Evolutionary conservation across 1,140 invertebrate species (phyloP).

Genomic region (Oncopodura yosiiana): DNA sequence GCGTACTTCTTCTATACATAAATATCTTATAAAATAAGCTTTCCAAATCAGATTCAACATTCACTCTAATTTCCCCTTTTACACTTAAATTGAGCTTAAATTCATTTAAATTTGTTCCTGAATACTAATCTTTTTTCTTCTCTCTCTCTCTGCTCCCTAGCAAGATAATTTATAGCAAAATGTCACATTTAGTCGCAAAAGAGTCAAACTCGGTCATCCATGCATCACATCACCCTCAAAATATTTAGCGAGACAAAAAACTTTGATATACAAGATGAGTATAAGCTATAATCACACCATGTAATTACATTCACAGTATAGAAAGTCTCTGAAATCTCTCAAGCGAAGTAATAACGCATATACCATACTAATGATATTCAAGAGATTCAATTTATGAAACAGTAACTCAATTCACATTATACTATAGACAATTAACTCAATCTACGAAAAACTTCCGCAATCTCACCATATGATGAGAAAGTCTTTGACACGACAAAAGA

Average conservation of each 20-base stretch:
- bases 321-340: background rate
- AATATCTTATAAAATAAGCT: background rate
- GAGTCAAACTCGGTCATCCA: slow-evolving; percentile 12
- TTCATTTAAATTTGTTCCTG: slow-evolving; percentile 11
- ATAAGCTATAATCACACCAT: background rate
- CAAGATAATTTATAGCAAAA: slow-evolving; percentile 10
- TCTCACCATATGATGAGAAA: too few relatives aligned
- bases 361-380: slow-evolving; percentile 1
- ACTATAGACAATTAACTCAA: too few relatives aligned
- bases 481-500: too few relatives aligned
- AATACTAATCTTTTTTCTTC: background rate
- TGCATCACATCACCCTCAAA: background rate
- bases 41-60: background rate
- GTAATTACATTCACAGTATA: background rate
- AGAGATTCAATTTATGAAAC: slow-evolving; percentile 1
- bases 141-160: background rate
- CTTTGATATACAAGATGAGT: background rate
- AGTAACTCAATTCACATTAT: slow-evolving; percentile 6
- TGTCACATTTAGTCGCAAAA: slow-evolving; percentile 4
- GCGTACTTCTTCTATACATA: background rate
- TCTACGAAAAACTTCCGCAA: too few relatives aligned
- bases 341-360: background rate
- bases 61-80: background rate
- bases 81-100: background rate
- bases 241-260: too few relatives aligned